A percentile compares a stretch with the other conserved stretches of the same genome.
Evolutionary conservation across 2,888 invertebrate species (phyloP).

Genomic region (Psylliodes chrysocephalus): DNA sequence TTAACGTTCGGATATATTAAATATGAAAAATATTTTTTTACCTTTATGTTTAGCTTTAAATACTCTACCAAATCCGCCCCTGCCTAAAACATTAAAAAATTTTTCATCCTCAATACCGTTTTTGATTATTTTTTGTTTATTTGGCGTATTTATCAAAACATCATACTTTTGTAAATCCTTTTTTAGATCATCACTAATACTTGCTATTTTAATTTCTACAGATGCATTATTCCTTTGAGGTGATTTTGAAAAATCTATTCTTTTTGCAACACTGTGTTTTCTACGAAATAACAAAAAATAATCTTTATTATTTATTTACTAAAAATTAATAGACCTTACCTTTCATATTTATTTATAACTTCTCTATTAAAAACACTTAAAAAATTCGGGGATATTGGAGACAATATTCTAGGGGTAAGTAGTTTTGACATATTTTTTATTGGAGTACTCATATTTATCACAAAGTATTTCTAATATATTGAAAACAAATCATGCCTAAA

Average conservation of each 20-base stretch:
- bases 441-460: slow-evolving; percentile 38
- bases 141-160: slow-evolving; percentile 51
- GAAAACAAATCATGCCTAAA: no score
- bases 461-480: no score
- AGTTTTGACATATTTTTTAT: slow-evolving; percentile 41
- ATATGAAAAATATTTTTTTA: no score
- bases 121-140: slow-evolving; percentile 52
- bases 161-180: slow-evolving; percentile 21
- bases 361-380: slow-evolving; percentile 22
- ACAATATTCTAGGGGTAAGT: slow-evolving; percentile 40
- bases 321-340: slow-evolving; percentile 5
- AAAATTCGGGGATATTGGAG: slow-evolving; percentile 37
- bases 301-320: background rate
- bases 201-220: slow-evolving; percentile 39
- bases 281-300: background rate
- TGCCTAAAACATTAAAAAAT: slow-evolving; percentile 55
- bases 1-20: no score
- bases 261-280: slow-evolving; percentile 30
- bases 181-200: slow-evolving; percentile 9
- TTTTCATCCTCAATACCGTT: slow-evolving; percentile 50
- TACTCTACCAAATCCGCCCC: slow-evolving; percentile 60
- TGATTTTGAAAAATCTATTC: slow-evolving; percentile 38
- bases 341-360: slow-evolving; percentile 12
- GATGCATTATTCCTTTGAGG: slow-evolving; percentile 12
- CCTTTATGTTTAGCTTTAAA: slow-evolving; percentile 57